Evolutionary conservation across 2,888 invertebrate species (phyloP).

Genomic region (Parnassius apollo): DNA sequence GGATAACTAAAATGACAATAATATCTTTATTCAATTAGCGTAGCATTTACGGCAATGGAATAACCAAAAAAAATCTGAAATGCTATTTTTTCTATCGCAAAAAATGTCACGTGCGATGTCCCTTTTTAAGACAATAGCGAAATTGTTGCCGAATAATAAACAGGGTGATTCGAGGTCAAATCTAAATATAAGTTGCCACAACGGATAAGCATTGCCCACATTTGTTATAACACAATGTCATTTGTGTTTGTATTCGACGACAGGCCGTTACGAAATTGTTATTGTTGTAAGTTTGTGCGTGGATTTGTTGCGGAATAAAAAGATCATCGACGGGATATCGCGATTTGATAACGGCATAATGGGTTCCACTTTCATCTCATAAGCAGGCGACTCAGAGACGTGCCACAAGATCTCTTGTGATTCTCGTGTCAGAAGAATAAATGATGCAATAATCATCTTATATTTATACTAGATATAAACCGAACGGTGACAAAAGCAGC

Average conservation of each 20-base stretch:
- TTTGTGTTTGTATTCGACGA: conserved; percentile 15
- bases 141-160: conserved; percentile 44
- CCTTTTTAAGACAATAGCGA: conserved; percentile 43
- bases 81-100: conserved; percentile 36
- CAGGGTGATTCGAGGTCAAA: conserved; percentile 36
- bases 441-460: too few relatives aligned
- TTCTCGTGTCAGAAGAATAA: too few relatives aligned
- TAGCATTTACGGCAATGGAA: conserved; percentile 20
- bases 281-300: conserved; percentile 4
- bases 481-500: too few relatives aligned
- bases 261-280: conserved; percentile 9
- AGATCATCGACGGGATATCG: not conserved
- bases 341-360: too few relatives aligned
- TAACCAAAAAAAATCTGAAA: conserved; percentile 31
- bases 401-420: too few relatives aligned
- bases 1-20: conserved; percentile 26
- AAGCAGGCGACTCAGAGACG: too few relatives aligned
- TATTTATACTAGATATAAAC: too few relatives aligned
- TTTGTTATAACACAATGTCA: conserved; percentile 3
- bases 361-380: too few relatives aligned
- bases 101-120: conserved; percentile 39
- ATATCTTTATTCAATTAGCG: conserved; percentile 26
- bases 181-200: conserved; percentile 38
- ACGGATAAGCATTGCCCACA: conserved; percentile 3
- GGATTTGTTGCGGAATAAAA: not conserved